These are phyloP conservation scores for Globia sparganii DNA, from an alignment of 2,888 invertebrate genomes.

Conservation along the genomic window DNA sequence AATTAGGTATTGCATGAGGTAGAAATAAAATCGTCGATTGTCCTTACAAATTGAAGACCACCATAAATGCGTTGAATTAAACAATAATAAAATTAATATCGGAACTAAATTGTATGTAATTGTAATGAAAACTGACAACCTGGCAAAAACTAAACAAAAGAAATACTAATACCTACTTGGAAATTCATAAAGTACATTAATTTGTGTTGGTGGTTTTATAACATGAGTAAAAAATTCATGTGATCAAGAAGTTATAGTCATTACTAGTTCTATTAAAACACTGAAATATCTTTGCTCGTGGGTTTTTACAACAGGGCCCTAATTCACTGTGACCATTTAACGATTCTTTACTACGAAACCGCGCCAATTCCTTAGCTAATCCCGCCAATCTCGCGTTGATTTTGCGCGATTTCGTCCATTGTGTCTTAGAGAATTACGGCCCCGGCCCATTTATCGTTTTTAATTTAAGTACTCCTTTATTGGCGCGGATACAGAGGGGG, in stretches of 20 bases:
- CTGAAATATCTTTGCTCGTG: background rate
- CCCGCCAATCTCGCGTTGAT: too few relatives aligned
- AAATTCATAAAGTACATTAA: constrained; percentile 27
- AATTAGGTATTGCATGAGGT: constrained; percentile 4
- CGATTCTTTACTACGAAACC: too few relatives aligned
- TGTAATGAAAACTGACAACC: constrained; percentile 15
- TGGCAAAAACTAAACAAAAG: constrained; percentile 31
- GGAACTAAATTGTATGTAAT: constrained; percentile 2
- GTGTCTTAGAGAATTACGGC: background rate
- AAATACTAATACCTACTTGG: background rate
- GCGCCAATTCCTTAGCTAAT: too few relatives aligned
- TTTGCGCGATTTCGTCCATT: too few relatives aligned
- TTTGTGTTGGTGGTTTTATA: constrained; percentile 10
- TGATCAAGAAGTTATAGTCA: background rate
- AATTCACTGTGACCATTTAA: too few relatives aligned
- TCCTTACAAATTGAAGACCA: constrained; percentile 17
- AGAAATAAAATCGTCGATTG: constrained; percentile 5
- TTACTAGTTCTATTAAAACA: background rate
- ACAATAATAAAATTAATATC: constrained; percentile 10
- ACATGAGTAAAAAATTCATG: background rate
- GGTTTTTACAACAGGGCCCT: background rate
- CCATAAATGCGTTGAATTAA: constrained; percentile 2
- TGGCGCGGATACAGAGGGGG: too few relatives aligned
- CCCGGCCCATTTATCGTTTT: background rate
- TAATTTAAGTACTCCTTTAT: background rate